Evolutionary conservation across 2,113 vertebrate species (phyloP).

Genomic region (Falco punctatus): DNA sequence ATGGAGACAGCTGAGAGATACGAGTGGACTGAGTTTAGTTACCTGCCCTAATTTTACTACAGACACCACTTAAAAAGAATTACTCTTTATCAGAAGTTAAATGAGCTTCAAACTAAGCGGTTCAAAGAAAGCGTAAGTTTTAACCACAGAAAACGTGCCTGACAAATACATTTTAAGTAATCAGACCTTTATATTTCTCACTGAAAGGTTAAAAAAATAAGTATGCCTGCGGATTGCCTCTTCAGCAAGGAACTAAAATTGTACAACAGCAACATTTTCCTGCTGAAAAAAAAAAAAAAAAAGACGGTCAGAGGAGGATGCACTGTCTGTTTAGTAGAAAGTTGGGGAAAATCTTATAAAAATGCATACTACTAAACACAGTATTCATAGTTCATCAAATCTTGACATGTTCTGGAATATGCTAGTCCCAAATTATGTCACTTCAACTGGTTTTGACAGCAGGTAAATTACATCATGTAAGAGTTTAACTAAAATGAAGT

Average conservation of each 20-base stretch:
- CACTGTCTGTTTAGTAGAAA: background rate
- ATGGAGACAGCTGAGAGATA: background rate
- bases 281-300: background rate
- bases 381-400: constrained; percentile 62
- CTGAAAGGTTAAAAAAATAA: background rate
- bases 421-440: constrained; percentile 21
- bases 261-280: background rate
- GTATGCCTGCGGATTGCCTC: background rate
- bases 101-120: background rate
- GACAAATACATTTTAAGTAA: background rate
- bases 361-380: constrained; percentile 54
- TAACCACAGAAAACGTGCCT: background rate
- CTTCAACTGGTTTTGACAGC: constrained; percentile 68
- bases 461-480: constrained; percentile 66
- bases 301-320: background rate
- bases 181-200: background rate
- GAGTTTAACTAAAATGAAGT: constrained; percentile 55
- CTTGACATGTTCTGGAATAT: constrained; percentile 60
- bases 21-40: background rate
- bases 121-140: background rate
- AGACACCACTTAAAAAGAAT: background rate
- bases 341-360: constrained; percentile 35
- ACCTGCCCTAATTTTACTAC: background rate
- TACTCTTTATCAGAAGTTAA: background rate
- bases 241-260: background rate